Evolutionary conservation across 2,888 invertebrate genomes (phyloP).

Genomic region (Sialis fuliginosa): DNA sequence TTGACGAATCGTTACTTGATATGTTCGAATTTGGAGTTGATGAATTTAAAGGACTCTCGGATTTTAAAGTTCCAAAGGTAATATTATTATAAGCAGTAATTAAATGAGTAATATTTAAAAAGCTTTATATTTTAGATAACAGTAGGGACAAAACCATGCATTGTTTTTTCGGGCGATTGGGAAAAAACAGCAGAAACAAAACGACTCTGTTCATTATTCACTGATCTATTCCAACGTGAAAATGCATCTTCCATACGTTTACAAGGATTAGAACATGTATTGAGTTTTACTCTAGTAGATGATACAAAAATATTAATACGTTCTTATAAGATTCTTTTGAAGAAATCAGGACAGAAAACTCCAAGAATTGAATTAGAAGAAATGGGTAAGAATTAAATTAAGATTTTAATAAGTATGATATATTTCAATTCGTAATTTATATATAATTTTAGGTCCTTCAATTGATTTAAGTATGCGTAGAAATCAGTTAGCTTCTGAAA

Average conservation of each 20-base stretch:
- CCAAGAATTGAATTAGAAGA: slow-evolving; percentile 86
- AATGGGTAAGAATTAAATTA: slow-evolving; percentile 44
- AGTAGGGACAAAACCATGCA: slow-evolving; percentile 73
- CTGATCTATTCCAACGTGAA: slow-evolving; percentile 85
- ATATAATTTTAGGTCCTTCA: slow-evolving; percentile 51
- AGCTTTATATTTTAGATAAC: slow-evolving; percentile 15
- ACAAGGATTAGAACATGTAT: slow-evolving; percentile 84
- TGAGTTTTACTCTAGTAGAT: slow-evolving; percentile 70
- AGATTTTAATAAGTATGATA: neutral
- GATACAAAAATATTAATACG: slow-evolving; percentile 65
- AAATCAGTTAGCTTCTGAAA: slow-evolving; percentile 75
- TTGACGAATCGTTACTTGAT: slow-evolving; percentile 78
- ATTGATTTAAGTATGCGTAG: slow-evolving; percentile 74
- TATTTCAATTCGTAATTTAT: neutral
- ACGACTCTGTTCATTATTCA: slow-evolving; percentile 71
- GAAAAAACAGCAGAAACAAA: slow-evolving; percentile 62
- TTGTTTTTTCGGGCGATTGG: slow-evolving; percentile 90
- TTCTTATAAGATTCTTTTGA: slow-evolving; percentile 61
- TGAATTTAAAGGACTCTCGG: slow-evolving; percentile 57
- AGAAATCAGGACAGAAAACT: slow-evolving; percentile 77
- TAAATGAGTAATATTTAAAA: neutral
- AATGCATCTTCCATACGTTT: slow-evolving; percentile 63
- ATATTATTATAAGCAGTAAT: slow-evolving; percentile 12
- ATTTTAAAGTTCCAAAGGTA: slow-evolving; percentile 52
- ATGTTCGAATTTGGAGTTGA: slow-evolving; percentile 93